Base-by-base conservation (phyloP, 2,888 invertebrate species). In the Ichneumon xanthorius region DNA sequence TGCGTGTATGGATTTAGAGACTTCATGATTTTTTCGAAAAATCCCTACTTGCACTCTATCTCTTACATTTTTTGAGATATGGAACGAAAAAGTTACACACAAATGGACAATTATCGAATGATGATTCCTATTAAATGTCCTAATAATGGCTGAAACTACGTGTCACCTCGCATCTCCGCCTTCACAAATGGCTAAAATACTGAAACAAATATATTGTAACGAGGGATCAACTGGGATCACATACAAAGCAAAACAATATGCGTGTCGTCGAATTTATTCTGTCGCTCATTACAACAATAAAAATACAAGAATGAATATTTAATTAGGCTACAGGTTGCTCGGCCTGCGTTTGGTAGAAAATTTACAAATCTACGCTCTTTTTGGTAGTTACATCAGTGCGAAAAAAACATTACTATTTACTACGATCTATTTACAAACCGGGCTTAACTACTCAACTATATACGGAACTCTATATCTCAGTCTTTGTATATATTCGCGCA, bases 391-490 rank as follows among this genome's bases (percentile, higher is more conserved):
- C 45, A 61, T 72, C 9, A 1, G 45, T 26, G 55, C 45, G 72
- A 77, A 55, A 72, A 67, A 67, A 50, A 26, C 4, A n/a, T 72
- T 16, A 68, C 37, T n/a, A 50, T 55, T 55, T 40, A 63, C 53
- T 63, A 63, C 37, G 58, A 72, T 61, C 40, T 80, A 86, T 67
- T 77, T 73, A 84, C 73, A 79, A 75, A 80, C 80, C 61, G 80
- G 67, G 37, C 50, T 71, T 19, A 55, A 76, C 71, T 73, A 75
- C 26, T 45, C 22, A 40, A 71, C 63, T 81, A 76, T 19, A 70
- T 70, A 70, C 22, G 45, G 65, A 86, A 86, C 70, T 61, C 79
- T 85, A 82, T 63, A 68, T 85, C 80, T 85, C 85, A 85, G 85
- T 85, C 85, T 85, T 85, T 80, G 63, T 63, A 76, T 67, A 76